Base-by-base conservation (phyloP, 2,797 vertebrate genomes). In the Etheostoma perlongum region DNA sequence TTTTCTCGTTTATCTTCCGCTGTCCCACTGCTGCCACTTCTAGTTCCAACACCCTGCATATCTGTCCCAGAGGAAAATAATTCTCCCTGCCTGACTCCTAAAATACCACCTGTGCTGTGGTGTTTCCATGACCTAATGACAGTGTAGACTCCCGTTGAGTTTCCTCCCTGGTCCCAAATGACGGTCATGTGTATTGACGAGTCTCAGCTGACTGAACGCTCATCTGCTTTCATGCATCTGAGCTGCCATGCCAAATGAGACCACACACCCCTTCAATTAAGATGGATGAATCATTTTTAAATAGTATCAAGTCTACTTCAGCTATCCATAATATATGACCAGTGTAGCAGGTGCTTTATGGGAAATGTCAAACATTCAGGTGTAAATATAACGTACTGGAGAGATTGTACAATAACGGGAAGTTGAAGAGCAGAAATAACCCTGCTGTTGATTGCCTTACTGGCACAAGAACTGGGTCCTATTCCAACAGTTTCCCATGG, bases 81-180 rank as follows among this genome's bases (percentile, higher is more conserved):
- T 4, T 73, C 60, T 87, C 93, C 84, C 91, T 57, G 46, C 85
- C 66, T 84, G 89, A 69, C 68, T 91, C 90, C 79, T 73, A 82
- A 95, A 95, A 95, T 95, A 95, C 77, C 79, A 67, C 46, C 72
- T 83, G 84, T 82, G 78, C 85, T 88, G 82, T 76, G 84, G 83
- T 4, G 93, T 95, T 94, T 93, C 94, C 92, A 94, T 94, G 94
- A 92, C 84, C 78, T 60, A 77, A 79, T 78, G 85, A 84, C 89
- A 87, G 74, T 63, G 82, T 83, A 80, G 83, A 86, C 80, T 91
- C 90, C 81, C 66, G 42, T 47, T 73, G 86, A 83, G 85, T 86
- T 85, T 88, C 89, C 88, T 85, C 73, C 66, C 25, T 30, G 9
- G 52, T 85, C 84, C 82, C 86, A 12, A 12, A 78, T 79, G 89